Evolutionary conservation across 2,888 invertebrate genomes (phyloP).

Genomic region (Phengaris arion): DNA sequence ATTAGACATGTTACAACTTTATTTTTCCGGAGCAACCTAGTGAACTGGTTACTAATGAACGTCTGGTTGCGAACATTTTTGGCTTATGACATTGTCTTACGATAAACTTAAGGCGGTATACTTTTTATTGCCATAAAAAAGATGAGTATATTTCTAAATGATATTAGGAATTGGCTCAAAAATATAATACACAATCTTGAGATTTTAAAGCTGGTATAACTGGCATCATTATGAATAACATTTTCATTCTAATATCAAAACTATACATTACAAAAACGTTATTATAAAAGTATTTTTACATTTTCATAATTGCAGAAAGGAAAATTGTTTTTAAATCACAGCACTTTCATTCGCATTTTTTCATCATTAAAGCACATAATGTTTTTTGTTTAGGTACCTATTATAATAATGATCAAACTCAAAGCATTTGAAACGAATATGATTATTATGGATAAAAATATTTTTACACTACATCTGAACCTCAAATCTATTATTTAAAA

Average conservation of each 20-base stretch:
- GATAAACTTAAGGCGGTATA: neutral
- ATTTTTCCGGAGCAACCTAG: slow-evolving; percentile 11
- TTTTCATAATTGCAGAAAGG: slow-evolving; percentile 18
- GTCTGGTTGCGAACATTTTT: slow-evolving; percentile 10
- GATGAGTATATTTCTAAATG: neutral
- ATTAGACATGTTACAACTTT: slow-evolving; percentile 24
- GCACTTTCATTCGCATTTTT: slow-evolving; percentile 1
- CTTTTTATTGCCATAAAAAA: neutral
- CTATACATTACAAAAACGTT: neutral
- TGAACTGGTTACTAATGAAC: slow-evolving; percentile 21
- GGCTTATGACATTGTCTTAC: neutral
- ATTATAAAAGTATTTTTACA: slow-evolving; percentile 21
- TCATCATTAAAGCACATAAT: slow-evolving; percentile 7
- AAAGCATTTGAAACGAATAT: slow-evolving; percentile 2
- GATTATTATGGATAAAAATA: neutral
- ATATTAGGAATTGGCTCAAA: no score
- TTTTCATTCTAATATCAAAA: neutral
- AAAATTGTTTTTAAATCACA: slow-evolving; percentile 21
- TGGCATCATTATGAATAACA: no score
- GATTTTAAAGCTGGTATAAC: no score
- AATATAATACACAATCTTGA: no score
- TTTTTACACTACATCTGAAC: neutral
- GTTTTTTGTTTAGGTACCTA: neutral
- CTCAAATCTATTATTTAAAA: no score
- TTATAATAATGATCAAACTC: neutral